Base-by-base conservation (phyloP, 2,113 vertebrate species). In the Saguinus imperator region DNA sequence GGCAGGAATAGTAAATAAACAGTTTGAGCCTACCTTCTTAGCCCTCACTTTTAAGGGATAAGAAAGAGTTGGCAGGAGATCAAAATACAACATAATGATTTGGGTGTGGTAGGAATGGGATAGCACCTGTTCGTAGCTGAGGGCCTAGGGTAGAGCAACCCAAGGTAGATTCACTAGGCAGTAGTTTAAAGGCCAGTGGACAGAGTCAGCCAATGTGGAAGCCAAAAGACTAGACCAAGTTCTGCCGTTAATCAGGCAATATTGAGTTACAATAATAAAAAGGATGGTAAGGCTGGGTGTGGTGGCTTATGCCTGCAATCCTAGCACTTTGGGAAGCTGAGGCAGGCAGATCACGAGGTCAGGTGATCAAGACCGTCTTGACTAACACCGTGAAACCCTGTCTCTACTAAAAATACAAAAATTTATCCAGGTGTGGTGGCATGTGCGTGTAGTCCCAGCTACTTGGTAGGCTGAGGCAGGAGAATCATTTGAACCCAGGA, bases 1-100 rank as follows among this genome's bases (percentile, higher is more conserved):
- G 68, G 82, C 50, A 97, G 45, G 76, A 79, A 88, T 90, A 95
- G 94, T 95, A 95, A 86, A 89, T 84, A 92, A 96, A 81, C 32
- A 13, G 57, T 93, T 93, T 40, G 32, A 94, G 17, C 82, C 50
- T 52, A 1, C 14, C 40, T 90, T 25, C 58, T 45, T 45, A 87
- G 8, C 5, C 13, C 27, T 79, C 58, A 40, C 27, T 92, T 86
- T 76, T 13, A 75, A 91, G 80, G 17, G 88, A 70, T 29, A 37
- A 79, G 72, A 16, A 77, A 81, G 8, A 35, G 8, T 10, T 58
- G 58, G 13, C 52, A 90, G 40, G 58, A 43, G 18, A 95, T 2
- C 64, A 70, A 70, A 86, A 55, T 14, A 25, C 16, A 79, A 4
- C 29, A 57, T 66, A 1, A 12, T 61, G 8, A 14, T 73, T 85